Conservation (phyloP, 2,797 vertebrate species). For the Lagodon rhomboides region DNA sequence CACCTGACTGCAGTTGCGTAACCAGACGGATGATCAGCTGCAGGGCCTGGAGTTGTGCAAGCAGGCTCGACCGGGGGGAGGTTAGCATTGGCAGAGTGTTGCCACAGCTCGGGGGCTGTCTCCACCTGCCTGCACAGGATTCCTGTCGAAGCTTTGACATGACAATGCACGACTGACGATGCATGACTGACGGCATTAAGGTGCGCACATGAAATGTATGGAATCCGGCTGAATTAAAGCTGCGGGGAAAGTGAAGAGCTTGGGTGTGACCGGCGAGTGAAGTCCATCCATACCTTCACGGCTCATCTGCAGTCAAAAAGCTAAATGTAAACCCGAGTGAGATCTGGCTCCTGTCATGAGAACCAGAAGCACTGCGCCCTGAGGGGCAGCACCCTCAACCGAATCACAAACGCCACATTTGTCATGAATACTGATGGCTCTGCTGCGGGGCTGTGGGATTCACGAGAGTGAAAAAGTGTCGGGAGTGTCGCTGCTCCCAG, state of each 20-base stretch:
- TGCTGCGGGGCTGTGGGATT: constrained; percentile 6
- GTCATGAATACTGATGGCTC: constrained; percentile 48
- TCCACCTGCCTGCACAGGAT: constrained; percentile 50
- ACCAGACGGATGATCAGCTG: constrained; percentile 37
- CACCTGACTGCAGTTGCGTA: constrained; percentile 34
- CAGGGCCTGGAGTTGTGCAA: constrained; percentile 17
- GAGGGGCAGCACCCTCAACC: constrained; percentile 4
- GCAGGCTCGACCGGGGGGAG: constrained; percentile 26
- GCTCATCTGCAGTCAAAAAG: constrained; percentile 51
- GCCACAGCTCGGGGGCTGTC: constrained; percentile 2
- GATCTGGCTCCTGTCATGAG: constrained; percentile 24
- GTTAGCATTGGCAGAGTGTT: background rate
- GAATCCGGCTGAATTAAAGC: constrained; percentile 42
- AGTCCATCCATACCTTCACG: constrained; percentile 17
- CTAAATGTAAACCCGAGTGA: constrained; percentile 34
- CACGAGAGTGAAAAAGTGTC: background rate
- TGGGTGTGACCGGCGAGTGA: background rate
- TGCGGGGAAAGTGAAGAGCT: background rate
- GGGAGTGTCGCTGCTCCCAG: constrained; percentile 3
- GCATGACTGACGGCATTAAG: constrained; percentile 3
- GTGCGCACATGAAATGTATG: constrained; percentile 32
- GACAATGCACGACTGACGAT: constrained; percentile 11
- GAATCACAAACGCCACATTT: constrained; percentile 55
- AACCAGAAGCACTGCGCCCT: background rate
- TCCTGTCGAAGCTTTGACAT: constrained; percentile 36